phyloP scores from a whole-genome alignment of 2,888 invertebrate species.

The Empis livida region DNA sequence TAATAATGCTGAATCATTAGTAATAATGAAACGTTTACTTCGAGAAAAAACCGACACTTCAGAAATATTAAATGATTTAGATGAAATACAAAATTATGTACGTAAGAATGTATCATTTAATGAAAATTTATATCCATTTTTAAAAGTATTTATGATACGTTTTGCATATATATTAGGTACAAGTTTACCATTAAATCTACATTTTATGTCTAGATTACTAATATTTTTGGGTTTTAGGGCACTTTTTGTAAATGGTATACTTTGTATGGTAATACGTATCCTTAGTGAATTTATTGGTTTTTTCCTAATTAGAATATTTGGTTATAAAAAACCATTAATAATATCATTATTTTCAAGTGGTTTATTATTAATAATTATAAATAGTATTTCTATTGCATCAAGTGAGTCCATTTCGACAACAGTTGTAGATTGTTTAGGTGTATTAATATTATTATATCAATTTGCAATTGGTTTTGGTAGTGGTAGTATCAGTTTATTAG shows the following conservation, averaged over 20 bases:
- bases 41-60: not conserved
- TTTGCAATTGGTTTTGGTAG: not conserved
- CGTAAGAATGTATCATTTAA: not conserved
- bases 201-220: too few species aligned
- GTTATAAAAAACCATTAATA: not conserved
- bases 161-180: not conserved
- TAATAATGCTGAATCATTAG: slow-evolving; percentile 21
- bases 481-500: too few species aligned
- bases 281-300: not conserved
- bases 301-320: not conserved
- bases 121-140: not conserved
- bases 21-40: slow-evolving; percentile 19
- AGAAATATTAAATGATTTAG: not conserved
- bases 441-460: not conserved
- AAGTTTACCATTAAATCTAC: too few species aligned
- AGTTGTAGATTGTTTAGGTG: not conserved
- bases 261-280: not conserved
- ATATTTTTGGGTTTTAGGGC: not conserved
- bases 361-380: not conserved
- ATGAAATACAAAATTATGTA: not conserved
- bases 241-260: not conserved
- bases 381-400: not conserved
- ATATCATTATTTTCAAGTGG: not conserved
- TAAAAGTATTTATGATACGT: not conserved
- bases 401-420: too few species aligned